Conservation (phyloP, 2,888 invertebrate genomes). For the Herminia tarsipennalis region DNA sequence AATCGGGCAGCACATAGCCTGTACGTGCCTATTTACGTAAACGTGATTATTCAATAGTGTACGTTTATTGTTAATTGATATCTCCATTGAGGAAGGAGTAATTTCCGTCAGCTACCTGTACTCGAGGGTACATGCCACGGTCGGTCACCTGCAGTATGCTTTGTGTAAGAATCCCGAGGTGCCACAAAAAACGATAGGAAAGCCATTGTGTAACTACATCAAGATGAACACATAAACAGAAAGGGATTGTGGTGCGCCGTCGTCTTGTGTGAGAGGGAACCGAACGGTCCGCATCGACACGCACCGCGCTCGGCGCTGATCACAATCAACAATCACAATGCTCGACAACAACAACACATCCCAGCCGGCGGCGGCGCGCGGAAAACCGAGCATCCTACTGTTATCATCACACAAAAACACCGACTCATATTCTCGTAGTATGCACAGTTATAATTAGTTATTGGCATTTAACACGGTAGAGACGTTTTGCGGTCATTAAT, state of each 20-base stretch:
- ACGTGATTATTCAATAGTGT: not conserved
- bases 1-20: not conserved
- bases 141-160: too few species aligned
- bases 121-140: constrained; percentile 1
- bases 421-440: constrained; percentile 37
- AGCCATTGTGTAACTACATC: constrained; percentile 1
- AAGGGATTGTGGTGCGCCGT: not conserved
- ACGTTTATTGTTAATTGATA: not conserved
- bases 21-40: not conserved
- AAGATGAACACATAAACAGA: not conserved
- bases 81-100: not conserved
- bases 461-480: constrained; percentile 50
- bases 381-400: constrained; percentile 1
- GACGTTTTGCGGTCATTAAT: constrained; percentile 47
- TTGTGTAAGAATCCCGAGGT: constrained; percentile 1
- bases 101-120: constrained; percentile 8
- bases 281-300: not conserved
- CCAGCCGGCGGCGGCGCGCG: constrained; percentile 14
- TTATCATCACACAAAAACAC: constrained; percentile 30
- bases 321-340: too few species aligned
- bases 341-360: constrained; percentile 27
- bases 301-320: too few species aligned
- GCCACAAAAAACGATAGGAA: constrained; percentile 5
- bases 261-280: not conserved
- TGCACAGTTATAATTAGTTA: constrained; percentile 61